phyloP scores from a whole-genome alignment of 2,888 invertebrate genomes.

The Tyria jacobaeae region DNA sequence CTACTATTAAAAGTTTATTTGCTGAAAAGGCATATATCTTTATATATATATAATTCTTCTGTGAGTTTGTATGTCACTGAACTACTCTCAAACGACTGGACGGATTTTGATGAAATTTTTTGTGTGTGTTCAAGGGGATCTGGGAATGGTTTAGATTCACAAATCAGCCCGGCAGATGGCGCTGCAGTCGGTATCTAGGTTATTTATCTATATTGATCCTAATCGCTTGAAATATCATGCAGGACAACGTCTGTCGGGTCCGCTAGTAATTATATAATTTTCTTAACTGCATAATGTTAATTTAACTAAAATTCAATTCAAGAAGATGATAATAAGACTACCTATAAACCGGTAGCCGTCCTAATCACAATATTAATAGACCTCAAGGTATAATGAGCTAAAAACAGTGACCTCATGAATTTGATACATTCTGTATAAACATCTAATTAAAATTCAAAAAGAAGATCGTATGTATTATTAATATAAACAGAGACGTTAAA shows the following conservation, averaged over 20 bases:
- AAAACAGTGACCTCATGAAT: slow-evolving; percentile 63
- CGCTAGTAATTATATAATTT: neutral
- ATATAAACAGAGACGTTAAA: slow-evolving; percentile 38
- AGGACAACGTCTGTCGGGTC: too few relatives aligned
- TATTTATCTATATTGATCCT: too few relatives aligned
- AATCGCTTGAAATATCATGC: too few relatives aligned
- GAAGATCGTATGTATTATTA: slow-evolving; percentile 36
- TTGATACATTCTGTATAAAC: slow-evolving; percentile 49
- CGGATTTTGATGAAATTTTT: too few relatives aligned
- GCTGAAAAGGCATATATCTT: too few relatives aligned
- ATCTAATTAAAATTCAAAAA: slow-evolving; percentile 49
- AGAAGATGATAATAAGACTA: neutral
- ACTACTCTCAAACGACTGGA: too few relatives aligned
- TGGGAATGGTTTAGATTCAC: too few relatives aligned
- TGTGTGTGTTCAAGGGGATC: too few relatives aligned
- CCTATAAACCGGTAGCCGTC: neutral
- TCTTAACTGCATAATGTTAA: neutral
- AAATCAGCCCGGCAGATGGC: too few relatives aligned
- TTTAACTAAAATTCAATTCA: neutral
- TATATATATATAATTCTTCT: too few relatives aligned
- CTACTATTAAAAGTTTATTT: neutral
- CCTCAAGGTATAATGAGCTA: slow-evolving; percentile 31
- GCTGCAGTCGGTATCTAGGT: too few relatives aligned
- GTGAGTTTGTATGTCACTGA: too few relatives aligned
- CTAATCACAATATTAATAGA: slow-evolving; percentile 16